phyloP scores from a whole-genome alignment of 1,140 invertebrate genomes.

The Harlomillsia oculata region DNA sequence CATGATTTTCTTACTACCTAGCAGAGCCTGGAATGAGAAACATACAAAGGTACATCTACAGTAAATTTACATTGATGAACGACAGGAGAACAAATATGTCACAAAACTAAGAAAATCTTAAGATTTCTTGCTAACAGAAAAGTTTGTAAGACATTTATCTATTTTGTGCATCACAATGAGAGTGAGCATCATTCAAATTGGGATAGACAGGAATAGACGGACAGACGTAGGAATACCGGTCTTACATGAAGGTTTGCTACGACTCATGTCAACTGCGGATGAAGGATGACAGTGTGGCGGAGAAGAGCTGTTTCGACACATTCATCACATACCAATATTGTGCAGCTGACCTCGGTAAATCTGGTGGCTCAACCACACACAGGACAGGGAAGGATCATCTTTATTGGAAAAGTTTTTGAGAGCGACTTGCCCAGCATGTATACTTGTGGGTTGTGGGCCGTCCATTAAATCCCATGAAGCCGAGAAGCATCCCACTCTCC shows the following conservation, averaged over 20 bases:
- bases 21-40: too few species aligned
- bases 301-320: slow-evolving; percentile 17
- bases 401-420: slow-evolving; percentile 16
- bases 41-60: too few species aligned
- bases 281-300: neutral
- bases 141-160: neutral
- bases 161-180: neutral
- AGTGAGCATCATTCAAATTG: neutral
- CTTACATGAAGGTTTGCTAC: too few species aligned
- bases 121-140: too few species aligned
- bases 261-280: too few species aligned
- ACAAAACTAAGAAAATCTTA: too few species aligned
- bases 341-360: slow-evolving; percentile 32
- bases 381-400: slow-evolving; percentile 4
- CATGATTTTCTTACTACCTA: too few species aligned
- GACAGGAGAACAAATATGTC: too few species aligned
- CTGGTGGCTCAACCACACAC: slow-evolving; percentile 22
- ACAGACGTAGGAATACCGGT: neutral
- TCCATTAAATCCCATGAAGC: neutral
- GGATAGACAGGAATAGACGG: neutral
- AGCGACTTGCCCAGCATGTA: too few species aligned
- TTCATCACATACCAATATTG: slow-evolving; percentile 31
- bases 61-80: too few species aligned
- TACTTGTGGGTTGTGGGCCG: too few species aligned
- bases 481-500: neutral